Evolutionary conservation across 2,888 invertebrate species (phyloP).

Genomic region (Boloria euphrosyne): DNA sequence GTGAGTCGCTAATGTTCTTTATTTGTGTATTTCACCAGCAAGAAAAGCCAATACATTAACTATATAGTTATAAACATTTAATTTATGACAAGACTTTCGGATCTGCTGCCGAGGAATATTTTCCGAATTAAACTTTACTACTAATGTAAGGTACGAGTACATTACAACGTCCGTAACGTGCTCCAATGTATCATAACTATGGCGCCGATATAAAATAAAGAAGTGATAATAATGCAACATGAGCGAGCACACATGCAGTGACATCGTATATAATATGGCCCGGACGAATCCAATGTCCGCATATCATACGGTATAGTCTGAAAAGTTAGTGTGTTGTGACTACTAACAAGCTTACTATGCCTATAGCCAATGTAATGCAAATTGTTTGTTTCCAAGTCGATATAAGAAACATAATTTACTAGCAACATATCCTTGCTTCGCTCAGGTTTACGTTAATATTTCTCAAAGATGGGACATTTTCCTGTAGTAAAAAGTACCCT

Average conservation of each 20-base stretch:
- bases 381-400: not conserved
- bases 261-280: conserved; percentile 11
- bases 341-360: not conserved
- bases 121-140: not conserved
- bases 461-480: too few species aligned
- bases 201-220: conserved; percentile 6
- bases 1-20: too few species aligned
- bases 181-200: not conserved
- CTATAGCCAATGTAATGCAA: too few species aligned
- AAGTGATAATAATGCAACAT: conserved; percentile 16
- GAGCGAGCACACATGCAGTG: conserved; percentile 12
- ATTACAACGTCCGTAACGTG: not conserved
- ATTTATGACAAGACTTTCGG: too few species aligned
- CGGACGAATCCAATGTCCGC: conserved; percentile 19
- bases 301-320: conserved; percentile 14
- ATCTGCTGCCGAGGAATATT: not conserved
- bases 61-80: too few species aligned
- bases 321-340: conserved; percentile 7
- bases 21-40: too few species aligned
- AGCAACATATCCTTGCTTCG: too few species aligned
- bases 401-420: not conserved
- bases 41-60: too few species aligned
- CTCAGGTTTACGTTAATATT: too few species aligned
- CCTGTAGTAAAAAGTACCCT: too few species aligned
- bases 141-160: too few species aligned